These are phyloP conservation scores for Cryptocephalus moraei DNA, from an alignment of 2,888 invertebrate species.

Conservation along the genomic window DNA sequence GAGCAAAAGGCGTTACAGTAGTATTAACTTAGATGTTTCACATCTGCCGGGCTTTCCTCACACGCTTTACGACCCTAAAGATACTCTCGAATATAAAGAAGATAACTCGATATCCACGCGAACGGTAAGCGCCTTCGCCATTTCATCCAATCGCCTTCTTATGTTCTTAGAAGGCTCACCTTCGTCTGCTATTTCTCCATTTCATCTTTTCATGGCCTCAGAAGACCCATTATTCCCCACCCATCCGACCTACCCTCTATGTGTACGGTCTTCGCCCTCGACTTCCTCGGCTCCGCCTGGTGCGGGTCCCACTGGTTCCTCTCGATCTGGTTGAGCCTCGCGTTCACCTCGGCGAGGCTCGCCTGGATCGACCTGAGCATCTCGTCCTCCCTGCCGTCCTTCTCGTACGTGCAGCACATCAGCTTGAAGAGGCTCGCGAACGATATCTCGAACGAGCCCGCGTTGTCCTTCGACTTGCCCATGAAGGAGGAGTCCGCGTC, in stretches of 20 bases:
- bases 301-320: conserved; percentile 14
- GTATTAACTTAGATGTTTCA: neutral
- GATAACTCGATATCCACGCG: no score
- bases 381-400: conserved; percentile 35
- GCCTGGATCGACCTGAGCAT: conserved; percentile 32
- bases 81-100: no score
- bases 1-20: neutral
- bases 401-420: conserved; percentile 42
- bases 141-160: no score
- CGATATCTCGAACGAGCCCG: conserved; percentile 43
- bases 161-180: no score
- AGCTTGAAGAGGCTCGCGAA: conserved; percentile 46
- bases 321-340: conserved; percentile 39
- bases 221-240: no score
- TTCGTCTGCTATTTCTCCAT: no score
- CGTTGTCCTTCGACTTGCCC: conserved; percentile 30
- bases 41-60: neutral
- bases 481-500: conserved; percentile 27
- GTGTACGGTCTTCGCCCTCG: conserved; percentile 13
- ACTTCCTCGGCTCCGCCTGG: conserved; percentile 10
- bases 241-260: conserved; percentile 1
- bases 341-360: conserved; percentile 36
- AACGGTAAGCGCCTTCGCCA: no score
- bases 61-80: no score
- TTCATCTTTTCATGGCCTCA: no score